Base-by-base conservation (phyloP, 2,797 vertebrate species). In the Pangasius larnaudii region DNA sequence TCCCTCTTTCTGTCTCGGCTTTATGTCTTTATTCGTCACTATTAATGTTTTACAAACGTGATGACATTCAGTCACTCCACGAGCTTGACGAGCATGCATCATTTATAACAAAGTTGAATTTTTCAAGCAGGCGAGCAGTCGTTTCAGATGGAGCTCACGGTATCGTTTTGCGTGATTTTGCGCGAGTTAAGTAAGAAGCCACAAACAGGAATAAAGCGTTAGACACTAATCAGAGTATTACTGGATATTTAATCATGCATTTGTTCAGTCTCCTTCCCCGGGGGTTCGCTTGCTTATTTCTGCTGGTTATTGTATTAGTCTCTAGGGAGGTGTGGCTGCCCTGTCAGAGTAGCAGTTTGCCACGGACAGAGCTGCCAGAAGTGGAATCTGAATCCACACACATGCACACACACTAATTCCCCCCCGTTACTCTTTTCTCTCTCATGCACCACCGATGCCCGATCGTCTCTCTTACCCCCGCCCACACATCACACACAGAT, bases 301-400 rank as follows among this genome's bases (percentile, higher is more conserved):
- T 87, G 89, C 87, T 89, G 89, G 90, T 91, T 91, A 91, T 91
- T 91, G 91, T 90, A 89, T 88, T 87, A 79, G 72, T 89, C 91
- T 89, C 61, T 2, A 13, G 91, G 90, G 91, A 91, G 91, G 84
- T 85, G 90, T 86, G 90, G 84, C 84, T 82, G 91, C 69, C 69
- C 74, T 89, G 84, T 80, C 86, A 87, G 85, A 85, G 83, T 53
- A 89, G 85, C 85, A 86, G 42, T 79, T 84, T 86, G 63, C 36
- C 56, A 63, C 77, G 72, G 80, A 90, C 87, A 79, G 75, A 84
- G 72, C 85, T 86, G 80, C 69, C 78, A 77, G 56, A 51, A 75
- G 72, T 84, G 84, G 83, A 86, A 90, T 86, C 85, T 58, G 86
- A 90, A 81, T 86, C 36, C n/a, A 49, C 13, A 42, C 83, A 77